Evolutionary conservation across 2,797 vertebrate species (phyloP), one percentile per base, ranked within the genome.

Genomic region (Danio choprae): DNA sequence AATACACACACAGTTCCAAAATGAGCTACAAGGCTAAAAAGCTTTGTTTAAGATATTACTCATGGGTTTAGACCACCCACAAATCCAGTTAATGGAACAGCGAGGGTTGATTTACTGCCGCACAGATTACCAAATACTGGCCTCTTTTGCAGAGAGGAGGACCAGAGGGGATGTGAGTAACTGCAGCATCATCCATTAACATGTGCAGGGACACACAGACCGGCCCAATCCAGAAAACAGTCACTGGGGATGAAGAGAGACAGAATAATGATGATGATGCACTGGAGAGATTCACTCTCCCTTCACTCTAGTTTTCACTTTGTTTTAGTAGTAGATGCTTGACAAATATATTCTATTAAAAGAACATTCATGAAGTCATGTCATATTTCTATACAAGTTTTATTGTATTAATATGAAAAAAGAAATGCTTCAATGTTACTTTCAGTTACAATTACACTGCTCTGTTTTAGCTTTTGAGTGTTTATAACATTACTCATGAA

Each of bases 11-110:
- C 55, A 62, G 60, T 69, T 63, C 58, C 41, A 51, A 77, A 56
- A 81, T 64, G 41, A 46, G 18, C 81, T 63, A n/a, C 22, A 73
- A 65, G 60, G 62, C 75, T 62, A 77, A 77, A 81, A 76, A 63
- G 65, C 67, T 64, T 71, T 22, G 65, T 81, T 68, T 69, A 59
- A 76, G 64, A 62, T 69, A 63, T 69, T 69, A 18, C 73, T 63
- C 72, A 20, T 59, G 56, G 38, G 72, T 63, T 64, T 56, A 62
- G 62, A 82, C 51, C 74, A 64, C 74, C 59, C 67, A 71, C 68
- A 67, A 65, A 78, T 72, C 67, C 40, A 82, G 74, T 63, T 81
- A 68, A 71, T 55, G 60, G 48, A 53, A 77, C 50, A 50, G 48
- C 50, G 56, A 68, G 41, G 18, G 29, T 59, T 72, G 59, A 71